Conservation (phyloP, 2,888 invertebrate genomes). For the Ceriagrion tenellum region DNA sequence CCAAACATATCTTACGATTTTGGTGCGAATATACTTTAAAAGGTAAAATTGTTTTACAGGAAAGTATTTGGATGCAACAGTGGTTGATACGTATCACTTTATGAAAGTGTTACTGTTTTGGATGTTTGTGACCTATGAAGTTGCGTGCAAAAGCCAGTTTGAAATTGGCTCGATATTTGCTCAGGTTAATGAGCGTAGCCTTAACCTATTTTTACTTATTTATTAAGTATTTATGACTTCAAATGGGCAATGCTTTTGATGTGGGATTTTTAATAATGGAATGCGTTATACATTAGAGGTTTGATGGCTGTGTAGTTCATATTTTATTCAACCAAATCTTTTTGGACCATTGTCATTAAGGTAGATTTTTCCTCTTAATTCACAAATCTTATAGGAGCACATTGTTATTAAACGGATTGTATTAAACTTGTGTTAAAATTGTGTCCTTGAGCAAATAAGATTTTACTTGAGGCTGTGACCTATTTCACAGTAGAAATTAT, state of each 20-base stretch:
- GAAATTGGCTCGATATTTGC: conserved; percentile 45
- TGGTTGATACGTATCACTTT: conserved; percentile 48
- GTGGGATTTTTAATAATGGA: conserved; percentile 58
- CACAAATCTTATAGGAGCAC: conserved; percentile 23
- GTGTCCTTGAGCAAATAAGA: conserved; percentile 34
- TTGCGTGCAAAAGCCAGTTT: conserved; percentile 37
- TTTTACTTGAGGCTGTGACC: conserved; percentile 38
- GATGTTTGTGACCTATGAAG: conserved; percentile 43
- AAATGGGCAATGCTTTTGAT: conserved; percentile 55
- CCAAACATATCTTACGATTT: conserved; percentile 50
- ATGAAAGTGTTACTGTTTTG: conserved; percentile 43
- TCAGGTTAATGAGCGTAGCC: conserved; percentile 59
- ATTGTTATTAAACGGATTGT: conserved; percentile 39
- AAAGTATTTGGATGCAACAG: conserved; percentile 26
- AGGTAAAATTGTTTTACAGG: conserved; percentile 34
- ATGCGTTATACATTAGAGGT: conserved; percentile 40
- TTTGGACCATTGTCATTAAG: conserved; percentile 39
- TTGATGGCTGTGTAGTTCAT: conserved; percentile 63
- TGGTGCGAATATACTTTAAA: background rate
- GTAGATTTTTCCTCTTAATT: conserved; percentile 14
- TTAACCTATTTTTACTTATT: conserved; percentile 63
- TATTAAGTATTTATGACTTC: conserved; percentile 65
- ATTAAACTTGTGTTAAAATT: background rate
- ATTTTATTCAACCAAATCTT: conserved; percentile 33
- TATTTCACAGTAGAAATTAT: conserved; percentile 35